phyloP scores from a whole-genome alignment of 2,113 vertebrate genomes.

The Odocoileus hemionus region DNA sequence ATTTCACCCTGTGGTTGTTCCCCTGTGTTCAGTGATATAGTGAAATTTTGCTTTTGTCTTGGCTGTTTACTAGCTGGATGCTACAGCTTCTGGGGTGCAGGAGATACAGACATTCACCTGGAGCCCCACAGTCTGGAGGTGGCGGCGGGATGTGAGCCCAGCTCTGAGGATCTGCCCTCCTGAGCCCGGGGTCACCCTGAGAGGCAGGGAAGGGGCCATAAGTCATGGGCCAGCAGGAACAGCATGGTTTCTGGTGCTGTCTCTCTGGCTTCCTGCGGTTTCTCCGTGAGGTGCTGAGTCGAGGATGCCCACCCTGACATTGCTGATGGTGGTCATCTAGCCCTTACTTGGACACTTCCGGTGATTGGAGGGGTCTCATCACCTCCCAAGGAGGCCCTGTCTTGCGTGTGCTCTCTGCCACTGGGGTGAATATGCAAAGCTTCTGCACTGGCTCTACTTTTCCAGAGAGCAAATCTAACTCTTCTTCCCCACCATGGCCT shows the following conservation, averaged over 20 bases:
- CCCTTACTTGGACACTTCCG: background rate
- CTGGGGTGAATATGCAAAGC: background rate
- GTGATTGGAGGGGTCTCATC: rapidly evolving
- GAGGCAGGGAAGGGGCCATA: background rate
- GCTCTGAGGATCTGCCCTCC: background rate
- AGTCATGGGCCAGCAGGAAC: rapidly evolving
- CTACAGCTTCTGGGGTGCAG: background rate
- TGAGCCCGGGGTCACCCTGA: background rate
- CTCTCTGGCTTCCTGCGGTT: background rate
- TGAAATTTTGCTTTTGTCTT: background rate
- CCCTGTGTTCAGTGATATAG: background rate
- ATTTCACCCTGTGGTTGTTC: background rate
- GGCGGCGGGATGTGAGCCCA: background rate
- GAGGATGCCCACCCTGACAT: background rate
- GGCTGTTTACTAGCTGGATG: background rate
- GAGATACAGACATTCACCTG: background rate
- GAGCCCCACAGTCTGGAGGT: background rate
- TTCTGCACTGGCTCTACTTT: background rate
- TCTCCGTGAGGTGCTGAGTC: background rate
- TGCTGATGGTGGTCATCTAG: background rate
- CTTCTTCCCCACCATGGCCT: background rate
- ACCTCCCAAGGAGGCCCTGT: background rate
- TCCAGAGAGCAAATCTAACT: background rate
- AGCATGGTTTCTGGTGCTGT: background rate
- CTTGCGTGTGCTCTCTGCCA: background rate